Conservation (phyloP, 1,140 invertebrate genomes). For the Brachionus asplanchnoidis region DNA sequence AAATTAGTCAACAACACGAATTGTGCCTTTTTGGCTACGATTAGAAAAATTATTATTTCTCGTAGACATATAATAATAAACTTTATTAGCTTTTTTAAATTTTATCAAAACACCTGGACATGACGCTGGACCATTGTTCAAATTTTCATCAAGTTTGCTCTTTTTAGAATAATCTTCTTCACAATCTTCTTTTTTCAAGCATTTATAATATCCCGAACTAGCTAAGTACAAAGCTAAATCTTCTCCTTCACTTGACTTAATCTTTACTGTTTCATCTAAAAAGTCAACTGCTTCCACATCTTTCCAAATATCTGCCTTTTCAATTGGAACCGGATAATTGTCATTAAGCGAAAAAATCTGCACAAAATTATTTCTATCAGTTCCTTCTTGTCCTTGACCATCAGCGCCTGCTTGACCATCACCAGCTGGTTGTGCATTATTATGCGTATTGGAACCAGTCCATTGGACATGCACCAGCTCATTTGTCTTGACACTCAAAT, state of each 20-base stretch:
- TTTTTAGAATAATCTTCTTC: background rate
- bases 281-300: constrained; percentile 46
- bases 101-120: background rate
- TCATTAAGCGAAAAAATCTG: constrained; percentile 49
- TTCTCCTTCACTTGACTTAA: constrained; percentile 46
- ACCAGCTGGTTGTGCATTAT: constrained; percentile 54
- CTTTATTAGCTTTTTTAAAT: background rate
- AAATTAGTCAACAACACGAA: background rate
- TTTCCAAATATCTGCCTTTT: constrained; percentile 50
- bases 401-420: constrained; percentile 51
- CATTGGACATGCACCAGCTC: constrained; percentile 55
- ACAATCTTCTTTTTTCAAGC: constrained; percentile 25
- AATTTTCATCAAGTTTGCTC: background rate
- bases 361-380: constrained; percentile 54
- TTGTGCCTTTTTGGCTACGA: constrained; percentile 34
- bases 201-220: constrained; percentile 55
- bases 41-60: constrained; percentile 42
- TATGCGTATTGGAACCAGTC: constrained; percentile 56
- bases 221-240: constrained; percentile 52
- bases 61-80: constrained; percentile 32
- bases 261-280: constrained; percentile 45
- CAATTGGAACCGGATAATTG: constrained; percentile 53
- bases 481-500: constrained; percentile 47
- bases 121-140: constrained; percentile 25
- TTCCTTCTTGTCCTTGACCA: constrained; percentile 51